These are phyloP conservation scores for Onychostruthus taczanowskii DNA, from an alignment of 2,113 vertebrate genomes.

Conservation along the genomic window DNA sequence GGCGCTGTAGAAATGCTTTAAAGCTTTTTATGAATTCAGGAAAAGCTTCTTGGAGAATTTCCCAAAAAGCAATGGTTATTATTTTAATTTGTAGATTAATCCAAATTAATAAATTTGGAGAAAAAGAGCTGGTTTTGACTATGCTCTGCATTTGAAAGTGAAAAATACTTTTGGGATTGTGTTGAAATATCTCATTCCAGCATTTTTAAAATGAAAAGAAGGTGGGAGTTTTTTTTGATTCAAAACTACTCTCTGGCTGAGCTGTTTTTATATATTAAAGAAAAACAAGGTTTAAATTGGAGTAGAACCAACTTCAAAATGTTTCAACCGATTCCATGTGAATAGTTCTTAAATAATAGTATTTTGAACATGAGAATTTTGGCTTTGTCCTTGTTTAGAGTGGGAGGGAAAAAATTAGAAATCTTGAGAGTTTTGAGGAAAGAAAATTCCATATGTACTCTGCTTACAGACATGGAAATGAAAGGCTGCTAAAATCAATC, in stretches of 20 bases:
- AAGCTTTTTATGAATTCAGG: background rate
- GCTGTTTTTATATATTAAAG: background rate
- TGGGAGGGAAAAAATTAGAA: background rate
- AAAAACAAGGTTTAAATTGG: constrained; percentile 43
- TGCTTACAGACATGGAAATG: background rate
- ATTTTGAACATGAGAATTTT: background rate
- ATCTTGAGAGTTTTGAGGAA: background rate
- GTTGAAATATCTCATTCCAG: background rate
- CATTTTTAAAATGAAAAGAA: constrained; percentile 3
- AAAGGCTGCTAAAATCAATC: background rate
- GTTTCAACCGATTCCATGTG: background rate
- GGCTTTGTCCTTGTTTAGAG: background rate
- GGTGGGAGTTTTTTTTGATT: background rate
- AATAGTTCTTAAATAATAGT: background rate
- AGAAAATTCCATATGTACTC: background rate
- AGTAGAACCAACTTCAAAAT: background rate
- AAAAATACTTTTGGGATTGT: background rate
- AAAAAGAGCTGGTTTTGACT: background rate
- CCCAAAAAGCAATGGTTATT: background rate
- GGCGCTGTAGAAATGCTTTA: background rate
- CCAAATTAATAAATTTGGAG: background rate
- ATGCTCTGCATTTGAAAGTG: background rate
- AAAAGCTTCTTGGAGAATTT: background rate
- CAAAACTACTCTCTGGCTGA: background rate
- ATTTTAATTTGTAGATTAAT: background rate